A percentile compares a stretch with the other conserved stretches of the same genome.
Evolutionary conservation across 2,797 vertebrate genomes (phyloP).

Genomic region (Uromys caudimaculatus): DNA sequence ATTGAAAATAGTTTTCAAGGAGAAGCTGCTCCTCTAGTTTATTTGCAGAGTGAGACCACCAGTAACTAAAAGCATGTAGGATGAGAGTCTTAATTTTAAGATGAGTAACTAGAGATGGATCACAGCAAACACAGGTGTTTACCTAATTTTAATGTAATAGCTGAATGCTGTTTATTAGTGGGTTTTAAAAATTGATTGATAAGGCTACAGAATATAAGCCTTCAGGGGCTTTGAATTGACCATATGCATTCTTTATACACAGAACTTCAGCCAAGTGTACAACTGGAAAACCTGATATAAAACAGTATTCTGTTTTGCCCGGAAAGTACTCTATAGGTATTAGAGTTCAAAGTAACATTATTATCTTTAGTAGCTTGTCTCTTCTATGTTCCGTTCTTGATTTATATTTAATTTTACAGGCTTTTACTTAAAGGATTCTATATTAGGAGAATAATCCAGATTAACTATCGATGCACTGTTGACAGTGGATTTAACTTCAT

Average conservation of each 20-base stretch:
- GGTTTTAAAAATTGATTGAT: background rate
- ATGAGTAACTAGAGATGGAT: background rate
- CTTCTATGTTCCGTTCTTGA: background rate
- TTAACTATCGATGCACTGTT: background rate
- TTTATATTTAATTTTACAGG: background rate
- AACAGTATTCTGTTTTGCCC: background rate
- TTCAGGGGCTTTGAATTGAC: background rate
- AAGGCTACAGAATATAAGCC: background rate
- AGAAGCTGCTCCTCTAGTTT: background rate
- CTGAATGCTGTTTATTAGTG: background rate
- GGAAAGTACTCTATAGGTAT: background rate
- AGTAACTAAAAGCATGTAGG: background rate
- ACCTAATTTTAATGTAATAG: background rate
- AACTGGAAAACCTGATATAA: background rate
- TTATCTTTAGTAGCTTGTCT: background rate
- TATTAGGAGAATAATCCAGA: background rate
- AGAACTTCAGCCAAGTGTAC: background rate
- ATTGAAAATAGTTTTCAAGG: background rate
- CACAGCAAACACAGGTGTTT: background rate
- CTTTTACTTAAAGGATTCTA: background rate
- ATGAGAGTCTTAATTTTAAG: background rate
- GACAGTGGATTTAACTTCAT: background rate
- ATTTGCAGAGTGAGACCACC: accelerated
- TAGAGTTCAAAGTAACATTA: background rate
- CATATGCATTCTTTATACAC: background rate